Evolutionary conservation across 2,888 invertebrate genomes (phyloP).

Genomic region (Sericinus montela): DNA sequence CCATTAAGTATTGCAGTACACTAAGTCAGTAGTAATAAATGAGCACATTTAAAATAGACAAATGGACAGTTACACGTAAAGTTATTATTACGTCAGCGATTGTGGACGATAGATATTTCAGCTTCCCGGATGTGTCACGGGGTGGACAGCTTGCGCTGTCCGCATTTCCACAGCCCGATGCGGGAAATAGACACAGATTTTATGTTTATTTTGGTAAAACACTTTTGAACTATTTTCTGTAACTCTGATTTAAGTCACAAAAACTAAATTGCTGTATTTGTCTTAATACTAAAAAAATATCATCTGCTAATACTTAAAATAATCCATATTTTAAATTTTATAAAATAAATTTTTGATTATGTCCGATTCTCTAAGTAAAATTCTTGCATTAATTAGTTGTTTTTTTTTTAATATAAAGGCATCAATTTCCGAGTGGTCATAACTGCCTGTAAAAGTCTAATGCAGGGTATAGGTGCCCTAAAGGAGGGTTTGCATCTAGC

Average conservation of each 20-base stretch:
- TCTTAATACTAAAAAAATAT: no score
- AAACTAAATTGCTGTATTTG: slow-evolving; percentile 18
- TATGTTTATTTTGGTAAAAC: slow-evolving; percentile 57
- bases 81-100: slow-evolving; percentile 19
- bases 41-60: slow-evolving; percentile 19
- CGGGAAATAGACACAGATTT: slow-evolving; percentile 51
- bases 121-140: slow-evolving; percentile 48
- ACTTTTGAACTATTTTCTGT: slow-evolving; percentile 42
- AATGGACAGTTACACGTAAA: slow-evolving; percentile 19
- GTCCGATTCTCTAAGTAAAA: no score
- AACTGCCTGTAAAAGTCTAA: no score
- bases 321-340: no score
- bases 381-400: no score
- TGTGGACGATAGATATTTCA: slow-evolving; percentile 35
- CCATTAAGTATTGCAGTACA: slow-evolving; percentile 1
- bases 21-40: slow-evolving; percentile 17
- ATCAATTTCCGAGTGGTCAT: no score
- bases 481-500: no score
- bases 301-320: no score
- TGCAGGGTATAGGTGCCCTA: no score
- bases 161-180: slow-evolving; percentile 47
- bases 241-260: no score
- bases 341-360: no score
- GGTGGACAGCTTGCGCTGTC: slow-evolving; percentile 29
- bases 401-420: no score